These are phyloP conservation scores for Dimorphilus gyrociliatus DNA, from an alignment of 2,888 invertebrate genomes.

Conservation along the genomic window DNA sequence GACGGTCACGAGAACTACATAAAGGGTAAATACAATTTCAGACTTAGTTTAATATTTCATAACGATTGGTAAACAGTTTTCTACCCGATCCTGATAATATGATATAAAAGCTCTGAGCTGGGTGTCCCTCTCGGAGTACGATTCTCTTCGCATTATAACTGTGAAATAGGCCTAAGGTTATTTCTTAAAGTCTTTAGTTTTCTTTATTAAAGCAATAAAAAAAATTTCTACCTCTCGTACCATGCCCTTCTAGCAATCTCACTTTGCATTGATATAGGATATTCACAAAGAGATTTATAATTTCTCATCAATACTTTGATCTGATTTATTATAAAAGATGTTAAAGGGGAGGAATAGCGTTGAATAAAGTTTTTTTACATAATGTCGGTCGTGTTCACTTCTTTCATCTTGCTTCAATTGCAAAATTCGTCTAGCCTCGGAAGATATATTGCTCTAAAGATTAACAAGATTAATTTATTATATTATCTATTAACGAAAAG, in stretches of 20 bases:
- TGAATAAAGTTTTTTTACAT: no score
- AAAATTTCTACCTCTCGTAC: no score
- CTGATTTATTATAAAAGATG: slow-evolving; percentile 1
- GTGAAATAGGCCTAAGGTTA: no score
- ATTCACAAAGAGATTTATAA: slow-evolving; percentile 2
- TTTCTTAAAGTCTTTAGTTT: no score
- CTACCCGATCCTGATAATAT: slow-evolving; percentile 4
- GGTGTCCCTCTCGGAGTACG: slow-evolving; percentile 2
- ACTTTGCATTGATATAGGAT: slow-evolving; percentile 1
- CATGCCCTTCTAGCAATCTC: background rate
- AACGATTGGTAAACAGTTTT: no score
- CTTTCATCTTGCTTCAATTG: background rate
- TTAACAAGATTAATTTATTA: no score
- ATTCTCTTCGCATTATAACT: slow-evolving; percentile 2
- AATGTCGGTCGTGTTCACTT: slow-evolving; percentile 1
- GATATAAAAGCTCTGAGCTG: slow-evolving; percentile 2
- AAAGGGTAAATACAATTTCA: no score
- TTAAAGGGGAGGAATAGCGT: no score
- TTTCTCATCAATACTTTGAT: slow-evolving; percentile 2
- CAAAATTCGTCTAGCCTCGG: slow-evolving; percentile 2
- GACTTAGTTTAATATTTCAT: no score
- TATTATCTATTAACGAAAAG: no score
- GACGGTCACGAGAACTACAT: slow-evolving; percentile 19
- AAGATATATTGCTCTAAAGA: no score
- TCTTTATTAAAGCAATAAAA: no score